Percentiles rank a stretch among this genome's conserved stretches.
Evolutionary conservation across 2,113 vertebrate species (phyloP).

Genomic region (Xenus cinereus): DNA sequence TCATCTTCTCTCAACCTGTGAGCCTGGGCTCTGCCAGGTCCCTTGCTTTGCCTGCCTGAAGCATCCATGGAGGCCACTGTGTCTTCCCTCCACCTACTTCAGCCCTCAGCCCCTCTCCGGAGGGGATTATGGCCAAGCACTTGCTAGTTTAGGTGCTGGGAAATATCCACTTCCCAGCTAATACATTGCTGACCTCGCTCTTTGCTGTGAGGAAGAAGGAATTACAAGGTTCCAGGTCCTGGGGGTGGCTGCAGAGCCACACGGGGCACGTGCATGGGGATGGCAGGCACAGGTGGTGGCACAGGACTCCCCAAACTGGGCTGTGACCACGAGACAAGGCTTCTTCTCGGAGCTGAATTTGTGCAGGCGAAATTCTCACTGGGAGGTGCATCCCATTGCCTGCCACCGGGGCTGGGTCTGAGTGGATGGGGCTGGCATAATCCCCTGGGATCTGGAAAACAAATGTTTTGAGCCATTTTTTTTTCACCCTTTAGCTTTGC

Average conservation of each 20-base stretch:
- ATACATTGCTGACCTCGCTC: not conserved
- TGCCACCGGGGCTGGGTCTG: not conserved
- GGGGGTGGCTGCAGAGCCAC: not conserved
- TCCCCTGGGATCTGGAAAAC: not conserved
- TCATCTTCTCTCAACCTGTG: not conserved
- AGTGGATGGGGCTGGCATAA: not conserved
- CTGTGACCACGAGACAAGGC: not conserved
- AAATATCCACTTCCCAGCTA: not conserved
- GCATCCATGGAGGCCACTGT: not conserved
- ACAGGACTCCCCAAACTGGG: not conserved
- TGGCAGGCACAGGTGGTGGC: not conserved
- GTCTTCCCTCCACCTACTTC: not conserved
- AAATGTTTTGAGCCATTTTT: not conserved
- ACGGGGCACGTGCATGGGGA: fast-evolving
- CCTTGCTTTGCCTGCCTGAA: not conserved
- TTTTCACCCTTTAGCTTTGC: not conserved
- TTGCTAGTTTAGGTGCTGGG: not conserved
- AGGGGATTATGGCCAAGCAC: not conserved
- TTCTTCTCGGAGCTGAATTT: not conserved
- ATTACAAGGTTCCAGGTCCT: not conserved
- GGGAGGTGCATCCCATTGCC: not conserved
- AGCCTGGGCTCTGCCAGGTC: not conserved
- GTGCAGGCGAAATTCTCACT: not conserved
- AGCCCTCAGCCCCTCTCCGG: not conserved
- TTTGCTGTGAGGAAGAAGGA: not conserved